Evolutionary conservation across 2,888 invertebrate species (phyloP), one percentile per base, ranked within the genome.

Genomic region (Beris chalybata): DNA sequence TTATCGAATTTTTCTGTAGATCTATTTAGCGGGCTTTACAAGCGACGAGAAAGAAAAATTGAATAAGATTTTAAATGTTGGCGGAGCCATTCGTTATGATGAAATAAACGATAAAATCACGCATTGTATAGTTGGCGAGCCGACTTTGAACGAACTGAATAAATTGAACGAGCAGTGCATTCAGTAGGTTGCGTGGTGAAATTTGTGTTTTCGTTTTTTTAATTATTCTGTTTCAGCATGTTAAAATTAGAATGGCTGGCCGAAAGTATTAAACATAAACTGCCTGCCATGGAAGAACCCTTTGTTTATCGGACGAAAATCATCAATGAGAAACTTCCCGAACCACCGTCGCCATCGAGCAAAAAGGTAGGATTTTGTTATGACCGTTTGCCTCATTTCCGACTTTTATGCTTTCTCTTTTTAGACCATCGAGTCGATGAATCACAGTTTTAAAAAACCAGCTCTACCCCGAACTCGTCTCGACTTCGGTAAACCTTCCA

Each of bases 11-110:
- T 50, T 66, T 65, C 80, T 77, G 29, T 73, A 89, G 88, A 83
- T 92, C 50, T 90, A 86, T 74, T 74, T 91, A 44, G 84, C 86
- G 71, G 92, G 91, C 5, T 90, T 91, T 74, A 79, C 80, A n/a
- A 69, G 79, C 0, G 83, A 82, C 47, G 85, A 87, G 67, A 80
- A 85, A 12, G 91, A 91, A 70, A 90, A 89, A 77, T 74, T 92
- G 4, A 84, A 86, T 69, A 85, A 84, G 72, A 85, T 92, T 56
- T 80, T 92, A 22, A 91, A 90, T 76, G 85, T 87, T 5, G 89
- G 91, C 61, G 93, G 94, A n/a, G 95, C 92, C 31, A 91, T 91
- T 15, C 85, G 94, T 64, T 87, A 90, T 74, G 90, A 90, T 76
- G 85, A 87, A 63, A 84, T 93, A 48, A 88, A 88, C 72, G 89